These are phyloP conservation scores for Candoia aspera DNA, from an alignment of 2,113 vertebrate genomes.

Conservation along the genomic window DNA sequence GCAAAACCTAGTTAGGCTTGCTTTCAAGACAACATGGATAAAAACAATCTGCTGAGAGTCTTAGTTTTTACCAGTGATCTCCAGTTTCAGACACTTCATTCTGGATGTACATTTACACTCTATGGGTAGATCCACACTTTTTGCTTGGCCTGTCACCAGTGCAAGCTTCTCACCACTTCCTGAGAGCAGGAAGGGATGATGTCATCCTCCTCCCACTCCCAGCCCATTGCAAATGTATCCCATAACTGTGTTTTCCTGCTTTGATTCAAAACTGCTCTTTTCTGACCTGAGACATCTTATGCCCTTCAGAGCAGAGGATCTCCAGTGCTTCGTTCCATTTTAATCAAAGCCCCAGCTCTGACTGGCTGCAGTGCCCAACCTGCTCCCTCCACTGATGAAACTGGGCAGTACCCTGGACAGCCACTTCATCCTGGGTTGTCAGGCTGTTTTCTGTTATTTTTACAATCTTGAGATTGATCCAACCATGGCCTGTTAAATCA, in stretches of 20 bases:
- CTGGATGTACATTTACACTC: not conserved
- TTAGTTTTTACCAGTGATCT: not conserved
- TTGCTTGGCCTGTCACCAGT: not conserved
- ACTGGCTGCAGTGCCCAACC: not conserved
- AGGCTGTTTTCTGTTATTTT: not conserved
- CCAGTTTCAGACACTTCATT: not conserved
- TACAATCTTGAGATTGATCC: not conserved
- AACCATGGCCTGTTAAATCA: not conserved
- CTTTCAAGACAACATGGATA: not conserved
- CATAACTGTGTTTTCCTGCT: not conserved
- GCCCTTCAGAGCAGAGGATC: not conserved
- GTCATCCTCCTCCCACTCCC: not conserved
- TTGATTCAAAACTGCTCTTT: not conserved
- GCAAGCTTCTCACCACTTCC: not conserved
- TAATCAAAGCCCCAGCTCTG: not conserved
- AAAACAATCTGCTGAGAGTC: not conserved
- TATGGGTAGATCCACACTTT: not conserved
- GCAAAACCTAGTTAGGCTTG: not conserved
- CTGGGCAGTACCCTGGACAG: not conserved
- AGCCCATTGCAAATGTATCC: not conserved
- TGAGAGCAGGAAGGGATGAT: not conserved
- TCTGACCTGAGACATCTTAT: not conserved
- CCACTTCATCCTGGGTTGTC: not conserved
- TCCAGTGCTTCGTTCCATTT: not conserved
- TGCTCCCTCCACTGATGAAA: not conserved